Conservation (phyloP, 2,113 vertebrate genomes). For the Poeciliopsis retropinna region DNA sequence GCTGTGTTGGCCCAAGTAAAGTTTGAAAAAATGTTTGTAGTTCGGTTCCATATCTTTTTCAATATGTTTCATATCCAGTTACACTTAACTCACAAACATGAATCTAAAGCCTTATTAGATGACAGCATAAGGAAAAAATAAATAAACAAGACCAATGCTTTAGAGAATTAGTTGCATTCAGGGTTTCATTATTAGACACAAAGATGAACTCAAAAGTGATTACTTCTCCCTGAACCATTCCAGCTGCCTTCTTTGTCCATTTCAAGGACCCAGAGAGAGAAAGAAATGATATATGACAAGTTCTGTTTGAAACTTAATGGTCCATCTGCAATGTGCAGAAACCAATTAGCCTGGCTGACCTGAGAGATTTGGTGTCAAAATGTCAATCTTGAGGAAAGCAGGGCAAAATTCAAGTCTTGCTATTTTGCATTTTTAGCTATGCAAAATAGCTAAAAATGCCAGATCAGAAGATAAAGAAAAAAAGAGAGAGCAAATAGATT, state of each 20-base stretch:
- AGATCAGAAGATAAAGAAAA: constrained; percentile 42
- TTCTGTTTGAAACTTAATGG: constrained; percentile 59
- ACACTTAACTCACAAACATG: too few species aligned
- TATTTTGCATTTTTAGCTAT: too few species aligned
- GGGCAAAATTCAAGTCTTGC: constrained; percentile 38
- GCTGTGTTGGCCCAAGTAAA: background rate
- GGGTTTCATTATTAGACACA: constrained; percentile 20
- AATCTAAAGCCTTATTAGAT: background rate
- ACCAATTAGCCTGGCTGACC: constrained; percentile 75
- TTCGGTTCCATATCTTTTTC: too few species aligned
- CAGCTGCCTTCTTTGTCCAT: constrained; percentile 24
- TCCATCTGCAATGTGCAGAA: constrained; percentile 67
- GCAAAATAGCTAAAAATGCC: constrained; percentile 44
- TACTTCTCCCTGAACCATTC: constrained; percentile 20
- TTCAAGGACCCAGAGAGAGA: constrained; percentile 4
- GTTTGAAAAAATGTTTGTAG: background rate
- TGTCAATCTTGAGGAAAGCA: constrained; percentile 43
- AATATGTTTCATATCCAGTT: too few species aligned
- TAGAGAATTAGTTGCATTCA: constrained; percentile 31
- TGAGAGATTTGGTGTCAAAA: constrained; percentile 51
- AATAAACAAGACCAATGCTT: constrained; percentile 17
- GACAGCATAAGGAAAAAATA: constrained; percentile 11
- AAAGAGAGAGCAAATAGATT: constrained; percentile 13
- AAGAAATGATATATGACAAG: constrained; percentile 34
- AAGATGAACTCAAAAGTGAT: constrained; percentile 43